Evolutionary conservation across 2,888 invertebrate species (phyloP).

Genomic region (Drosophila formosana): DNA sequence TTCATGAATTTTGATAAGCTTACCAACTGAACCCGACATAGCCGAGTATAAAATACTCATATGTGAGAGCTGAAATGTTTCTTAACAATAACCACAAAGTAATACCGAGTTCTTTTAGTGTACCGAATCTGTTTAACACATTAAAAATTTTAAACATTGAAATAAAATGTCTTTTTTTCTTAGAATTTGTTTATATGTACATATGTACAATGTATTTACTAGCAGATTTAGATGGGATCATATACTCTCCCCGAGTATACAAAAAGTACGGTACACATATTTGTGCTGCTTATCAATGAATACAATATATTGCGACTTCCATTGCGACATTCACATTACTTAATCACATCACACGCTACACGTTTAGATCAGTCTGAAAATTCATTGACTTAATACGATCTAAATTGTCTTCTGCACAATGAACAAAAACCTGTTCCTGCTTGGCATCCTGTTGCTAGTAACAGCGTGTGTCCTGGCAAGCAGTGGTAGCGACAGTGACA

Average conservation of each 20-base stretch:
- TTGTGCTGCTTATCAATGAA: constrained; percentile 50
- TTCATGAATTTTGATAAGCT: constrained; percentile 86
- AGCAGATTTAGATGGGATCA: constrained; percentile 5
- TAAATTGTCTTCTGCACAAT: neutral
- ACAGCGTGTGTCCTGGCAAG: constrained; percentile 35
- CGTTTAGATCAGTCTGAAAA: constrained; percentile 44
- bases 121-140: constrained; percentile 11
- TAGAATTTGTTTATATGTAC: constrained; percentile 9
- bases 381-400: constrained; percentile 20
- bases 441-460: constrained; percentile 37
- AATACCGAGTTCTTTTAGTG: neutral
- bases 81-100: neutral
- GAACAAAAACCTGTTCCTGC: constrained; percentile 31
- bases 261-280: constrained; percentile 11
- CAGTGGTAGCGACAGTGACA: constrained; percentile 43
- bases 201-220: constrained; percentile 3
- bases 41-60: neutral
- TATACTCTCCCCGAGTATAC: neutral
- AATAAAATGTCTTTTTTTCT: constrained; percentile 17
- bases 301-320: constrained; percentile 30
- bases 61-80: constrained; percentile 7
- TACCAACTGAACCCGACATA: constrained; percentile 66
- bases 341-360: constrained; percentile 18
- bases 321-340: constrained; percentile 22
- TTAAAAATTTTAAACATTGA: constrained; percentile 8